Evolutionary conservation across 1,140 invertebrate genomes (phyloP).

Genomic region (Ostrea edulis): DNA sequence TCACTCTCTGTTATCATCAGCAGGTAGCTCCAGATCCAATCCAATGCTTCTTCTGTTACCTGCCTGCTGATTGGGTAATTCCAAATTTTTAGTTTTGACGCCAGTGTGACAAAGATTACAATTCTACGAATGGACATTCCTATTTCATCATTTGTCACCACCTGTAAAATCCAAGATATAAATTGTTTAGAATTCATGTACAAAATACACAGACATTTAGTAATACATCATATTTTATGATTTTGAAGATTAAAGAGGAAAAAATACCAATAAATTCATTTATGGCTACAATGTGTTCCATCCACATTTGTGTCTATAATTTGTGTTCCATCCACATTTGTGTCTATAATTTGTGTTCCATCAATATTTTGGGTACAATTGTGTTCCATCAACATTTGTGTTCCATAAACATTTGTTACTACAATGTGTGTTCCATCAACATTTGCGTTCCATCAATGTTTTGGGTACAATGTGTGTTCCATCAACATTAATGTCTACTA

Average conservation of each 20-base stretch:
- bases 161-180: background rate
- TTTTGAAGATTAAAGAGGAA: background rate
- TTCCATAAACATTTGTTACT: too few species aligned
- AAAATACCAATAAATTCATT: too few species aligned
- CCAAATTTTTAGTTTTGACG: background rate
- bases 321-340: too few species aligned
- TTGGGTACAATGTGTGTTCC: too few species aligned
- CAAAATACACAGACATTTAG: background rate
- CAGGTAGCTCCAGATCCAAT: background rate
- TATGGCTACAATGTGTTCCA: too few species aligned
- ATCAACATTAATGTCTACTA: too few species aligned
- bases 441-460: too few species aligned
- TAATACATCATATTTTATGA: background rate
- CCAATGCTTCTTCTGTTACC: background rate
- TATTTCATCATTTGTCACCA: background rate
- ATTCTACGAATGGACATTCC: background rate
- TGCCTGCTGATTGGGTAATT: slow-evolving; percentile 18
- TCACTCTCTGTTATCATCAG: background rate
- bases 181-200: background rate
- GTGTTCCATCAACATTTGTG: too few species aligned
- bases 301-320: too few species aligned
- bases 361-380: too few species aligned
- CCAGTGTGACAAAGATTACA: slow-evolving; percentile 1
- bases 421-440: too few species aligned
- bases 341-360: too few species aligned